Percentiles rank a stretch among this genome's conserved stretches.
Conservation (phyloP, 2,888 invertebrate genomes). For the Agapostemon virescens region DNA sequence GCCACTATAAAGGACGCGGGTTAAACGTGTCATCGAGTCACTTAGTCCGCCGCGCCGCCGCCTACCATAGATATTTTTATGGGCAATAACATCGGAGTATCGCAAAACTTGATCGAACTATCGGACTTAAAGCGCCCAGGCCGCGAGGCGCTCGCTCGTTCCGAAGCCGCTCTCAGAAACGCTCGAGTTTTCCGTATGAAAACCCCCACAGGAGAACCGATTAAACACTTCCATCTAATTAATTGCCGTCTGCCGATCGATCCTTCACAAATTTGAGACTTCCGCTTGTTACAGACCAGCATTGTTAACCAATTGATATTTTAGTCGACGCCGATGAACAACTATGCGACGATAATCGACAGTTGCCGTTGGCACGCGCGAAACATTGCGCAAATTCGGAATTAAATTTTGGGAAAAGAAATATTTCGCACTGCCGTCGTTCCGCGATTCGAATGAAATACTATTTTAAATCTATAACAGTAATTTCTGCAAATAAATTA, state of each 20-base stretch:
- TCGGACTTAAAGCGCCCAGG: slow-evolving; percentile 6
- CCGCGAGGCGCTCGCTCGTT: neutral
- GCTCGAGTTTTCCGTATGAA: slow-evolving; percentile 13
- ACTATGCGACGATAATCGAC: neutral
- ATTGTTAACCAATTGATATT: slow-evolving; percentile 5
- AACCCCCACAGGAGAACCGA: neutral
- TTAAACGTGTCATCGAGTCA: slow-evolving; percentile 38
- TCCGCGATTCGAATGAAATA: no score
- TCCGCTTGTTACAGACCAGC: neutral
- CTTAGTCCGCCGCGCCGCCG: slow-evolving; percentile 12
- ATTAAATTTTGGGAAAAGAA: no score
- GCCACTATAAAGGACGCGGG: slow-evolving; percentile 26
- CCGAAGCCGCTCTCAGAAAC: neutral
- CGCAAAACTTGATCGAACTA: slow-evolving; percentile 41
- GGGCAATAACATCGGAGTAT: slow-evolving; percentile 30
- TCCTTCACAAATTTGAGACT: slow-evolving; percentile 4
- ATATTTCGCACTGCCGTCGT: no score
- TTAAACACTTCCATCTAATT: slow-evolving; percentile 20
- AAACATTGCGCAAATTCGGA: neutral
- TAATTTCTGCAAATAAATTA: no score
- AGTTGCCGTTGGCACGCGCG: neutral
- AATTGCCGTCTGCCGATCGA: slow-evolving; percentile 8
- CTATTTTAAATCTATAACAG: no score
- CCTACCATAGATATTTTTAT: slow-evolving; percentile 39
- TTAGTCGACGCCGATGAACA: neutral